Evolutionary conservation across 2,113 vertebrate genomes (phyloP).

Genomic region (Meleagris gallopavo): DNA sequence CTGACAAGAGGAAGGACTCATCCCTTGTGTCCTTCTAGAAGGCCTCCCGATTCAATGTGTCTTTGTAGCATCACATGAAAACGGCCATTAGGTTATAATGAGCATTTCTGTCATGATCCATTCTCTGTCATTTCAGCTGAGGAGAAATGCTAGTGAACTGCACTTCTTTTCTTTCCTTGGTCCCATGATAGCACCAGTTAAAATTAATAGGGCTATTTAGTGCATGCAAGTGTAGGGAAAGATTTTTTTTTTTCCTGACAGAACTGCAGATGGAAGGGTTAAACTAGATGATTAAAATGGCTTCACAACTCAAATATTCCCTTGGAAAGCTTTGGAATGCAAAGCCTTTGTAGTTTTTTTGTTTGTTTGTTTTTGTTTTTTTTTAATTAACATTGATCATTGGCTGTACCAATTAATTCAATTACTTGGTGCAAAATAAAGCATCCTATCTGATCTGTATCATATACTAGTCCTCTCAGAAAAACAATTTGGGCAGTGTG

Average conservation of each 20-base stretch:
- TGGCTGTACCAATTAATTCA: conserved; percentile 46
- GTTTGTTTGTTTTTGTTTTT: too few species aligned
- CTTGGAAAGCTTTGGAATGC: conserved; percentile 42
- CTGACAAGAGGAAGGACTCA: background rate
- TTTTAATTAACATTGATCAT: conserved; percentile 43
- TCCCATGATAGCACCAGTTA: background rate
- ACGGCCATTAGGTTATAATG: background rate
- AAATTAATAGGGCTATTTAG: background rate
- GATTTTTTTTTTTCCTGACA: background rate
- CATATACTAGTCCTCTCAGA: background rate
- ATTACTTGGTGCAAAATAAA: conserved; percentile 49
- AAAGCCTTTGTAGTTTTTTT: conserved; percentile 31
- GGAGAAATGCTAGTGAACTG: background rate
- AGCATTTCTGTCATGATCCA: background rate
- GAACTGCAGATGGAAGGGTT: conserved; percentile 26
- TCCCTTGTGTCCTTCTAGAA: background rate
- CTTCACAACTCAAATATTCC: conserved; percentile 11
- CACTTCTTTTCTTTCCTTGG: background rate
- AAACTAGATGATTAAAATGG: conserved; percentile 20
- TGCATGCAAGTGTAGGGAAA: background rate
- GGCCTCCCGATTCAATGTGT: background rate
- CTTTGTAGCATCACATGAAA: background rate
- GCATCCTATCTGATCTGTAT: conserved; percentile 30
- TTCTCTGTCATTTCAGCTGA: background rate
- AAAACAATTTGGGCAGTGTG: conserved; percentile 46